phyloP scores from a whole-genome alignment of 2,888 invertebrate genomes.

The Globia sparganii region DNA sequence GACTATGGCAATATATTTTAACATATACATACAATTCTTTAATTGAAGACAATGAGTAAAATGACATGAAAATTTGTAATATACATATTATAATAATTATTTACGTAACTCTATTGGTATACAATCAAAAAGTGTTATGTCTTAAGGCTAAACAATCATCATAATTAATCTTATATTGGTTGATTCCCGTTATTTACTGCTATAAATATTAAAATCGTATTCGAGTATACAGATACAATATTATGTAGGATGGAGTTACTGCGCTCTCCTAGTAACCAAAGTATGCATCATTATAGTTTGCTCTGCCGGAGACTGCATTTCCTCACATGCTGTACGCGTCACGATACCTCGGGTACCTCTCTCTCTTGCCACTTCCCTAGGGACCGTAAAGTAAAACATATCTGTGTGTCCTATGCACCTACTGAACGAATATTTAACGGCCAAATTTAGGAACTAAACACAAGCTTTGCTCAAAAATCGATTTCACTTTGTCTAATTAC shows the following conservation, averaged over 20 bases:
- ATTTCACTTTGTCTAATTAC: constrained; percentile 77
- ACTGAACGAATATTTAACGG: constrained; percentile 71
- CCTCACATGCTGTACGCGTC: constrained; percentile 58
- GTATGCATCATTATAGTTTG: constrained; percentile 39
- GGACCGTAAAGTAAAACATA: constrained; percentile 69
- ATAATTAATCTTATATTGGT: constrained; percentile 69
- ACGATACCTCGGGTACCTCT: constrained; percentile 44
- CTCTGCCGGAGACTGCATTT: constrained; percentile 58
- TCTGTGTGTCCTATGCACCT: constrained; percentile 70
- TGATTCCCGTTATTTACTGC: constrained; percentile 72
- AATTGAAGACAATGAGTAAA: constrained; percentile 66
- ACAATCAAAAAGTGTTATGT: constrained; percentile 76
- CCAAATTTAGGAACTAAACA: constrained; percentile 89
- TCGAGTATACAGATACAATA: constrained; percentile 70
- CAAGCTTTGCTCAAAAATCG: constrained; percentile 87
- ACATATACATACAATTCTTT: constrained; percentile 57
- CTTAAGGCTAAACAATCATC: constrained; percentile 69
- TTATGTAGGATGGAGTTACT: constrained; percentile 65
- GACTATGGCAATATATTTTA: constrained; percentile 47
- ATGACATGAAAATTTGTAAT: constrained; percentile 68
- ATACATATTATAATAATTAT: constrained; percentile 64
- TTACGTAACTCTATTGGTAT: constrained; percentile 73
- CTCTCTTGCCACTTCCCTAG: constrained; percentile 49
- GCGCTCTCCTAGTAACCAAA: constrained; percentile 58
- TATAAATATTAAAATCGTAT: constrained; percentile 68